Evolutionary conservation across 2,113 vertebrate species (phyloP).

Genomic region (Irena cyanogastra): DNA sequence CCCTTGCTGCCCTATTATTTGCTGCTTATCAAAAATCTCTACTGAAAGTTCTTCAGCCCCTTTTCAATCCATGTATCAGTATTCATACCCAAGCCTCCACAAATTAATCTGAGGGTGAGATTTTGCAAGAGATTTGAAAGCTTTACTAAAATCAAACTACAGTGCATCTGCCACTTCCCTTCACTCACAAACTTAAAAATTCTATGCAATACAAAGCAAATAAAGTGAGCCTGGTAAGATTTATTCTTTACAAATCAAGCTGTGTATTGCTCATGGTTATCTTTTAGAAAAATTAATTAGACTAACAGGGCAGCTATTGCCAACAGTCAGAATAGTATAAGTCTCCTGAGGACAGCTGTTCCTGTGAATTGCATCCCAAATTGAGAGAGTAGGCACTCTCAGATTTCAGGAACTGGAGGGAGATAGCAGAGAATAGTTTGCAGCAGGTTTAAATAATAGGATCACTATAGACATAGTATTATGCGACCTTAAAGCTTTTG

Average conservation of each 20-base stretch:
- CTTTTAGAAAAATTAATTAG: conserved; percentile 52
- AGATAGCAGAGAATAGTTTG: background rate
- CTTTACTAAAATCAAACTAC: background rate
- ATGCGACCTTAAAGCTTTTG: background rate
- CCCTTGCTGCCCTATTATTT: background rate
- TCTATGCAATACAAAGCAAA: background rate
- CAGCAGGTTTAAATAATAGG: background rate
- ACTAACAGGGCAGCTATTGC: conserved; percentile 17
- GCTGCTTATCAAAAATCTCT: background rate
- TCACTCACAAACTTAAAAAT: background rate
- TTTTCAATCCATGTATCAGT: background rate
- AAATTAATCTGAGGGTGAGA: conserved; percentile 23
- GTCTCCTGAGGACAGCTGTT: background rate
- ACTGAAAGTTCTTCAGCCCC: background rate
- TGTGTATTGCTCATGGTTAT: conserved; percentile 9
- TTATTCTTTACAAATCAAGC: conserved; percentile 36
- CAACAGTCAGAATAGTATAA: background rate
- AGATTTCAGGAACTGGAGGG: background rate
- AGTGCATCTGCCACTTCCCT: background rate
- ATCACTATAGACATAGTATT: background rate
- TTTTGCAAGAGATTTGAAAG: conserved; percentile 25
- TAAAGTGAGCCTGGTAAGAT: background rate
- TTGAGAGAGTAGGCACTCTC: background rate
- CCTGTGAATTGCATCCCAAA: conserved; percentile 26
- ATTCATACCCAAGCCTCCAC: background rate